Base-by-base conservation (phyloP, 2,113 vertebrate genomes). In the Poecile atricapillus region DNA sequence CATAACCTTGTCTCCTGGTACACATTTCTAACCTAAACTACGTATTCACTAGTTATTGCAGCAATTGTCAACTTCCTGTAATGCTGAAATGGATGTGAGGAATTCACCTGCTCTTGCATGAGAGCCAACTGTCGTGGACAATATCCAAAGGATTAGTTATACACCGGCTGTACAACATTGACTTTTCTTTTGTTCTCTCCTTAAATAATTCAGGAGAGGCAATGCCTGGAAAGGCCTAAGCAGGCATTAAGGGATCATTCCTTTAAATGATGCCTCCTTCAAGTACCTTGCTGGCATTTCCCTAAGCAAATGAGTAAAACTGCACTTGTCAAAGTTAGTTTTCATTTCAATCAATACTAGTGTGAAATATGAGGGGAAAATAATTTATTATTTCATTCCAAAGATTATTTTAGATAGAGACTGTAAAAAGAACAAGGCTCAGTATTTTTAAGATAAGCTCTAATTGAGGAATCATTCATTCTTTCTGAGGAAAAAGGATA, bases 51-150 rank as follows among this genome's bases (percentile, higher is more conserved):
- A 23, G 59, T 74, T 90, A 79, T 76, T 91, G 70, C 47, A 43
- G 55, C 59, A 95, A 47, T 58, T 83, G 81, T 65, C 59, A 88
- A n/a, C 85, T 90, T 95, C 87, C 91, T 91, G 71, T 86, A 80
- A 67, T 44, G 35, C 35, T 76, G 52, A 25, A 35, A 44, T 7
- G 37, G 24, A 75, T 85, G 20, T 41, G 39, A 74, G 55, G 17
- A 88, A 59, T 83, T 94, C 70, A 87, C 78, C 75, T 90, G 67
- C 37, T 89, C 67, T 43, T 86, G 17, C 24, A 6, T 31, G n/a
- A 62, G 2, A 63, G n/a, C 71, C 71, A 93, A 1, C 35, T 77
- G 30, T 62, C 55, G 35, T 0, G 7, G 55, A 50, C 24, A 65
- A 77, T 67, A 79, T 52, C 35, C 67, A 83, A 58, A 77, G 24